phyloP scores from a whole-genome alignment of 2,113 vertebrate species.

The Natator depressus region DNA sequence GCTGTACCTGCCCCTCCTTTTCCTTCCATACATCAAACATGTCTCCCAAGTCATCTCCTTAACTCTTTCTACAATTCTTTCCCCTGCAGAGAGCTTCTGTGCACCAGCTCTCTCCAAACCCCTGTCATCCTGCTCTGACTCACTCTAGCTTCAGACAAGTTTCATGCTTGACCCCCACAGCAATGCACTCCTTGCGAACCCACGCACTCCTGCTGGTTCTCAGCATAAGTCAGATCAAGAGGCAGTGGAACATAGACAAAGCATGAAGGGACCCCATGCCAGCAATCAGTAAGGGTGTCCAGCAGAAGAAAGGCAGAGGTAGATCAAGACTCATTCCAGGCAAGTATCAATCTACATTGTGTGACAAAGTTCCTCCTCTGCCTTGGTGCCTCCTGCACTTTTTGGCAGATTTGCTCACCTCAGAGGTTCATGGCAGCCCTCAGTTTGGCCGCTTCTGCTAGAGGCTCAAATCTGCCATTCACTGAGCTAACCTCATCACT shows the following conservation, averaged over 20 bases:
- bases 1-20: neutral
- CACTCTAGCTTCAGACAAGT: neutral
- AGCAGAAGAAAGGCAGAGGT: neutral
- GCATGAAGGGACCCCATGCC: neutral
- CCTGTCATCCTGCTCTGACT: neutral
- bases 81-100: neutral
- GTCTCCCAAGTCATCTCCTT: neutral
- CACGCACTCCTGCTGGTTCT: neutral
- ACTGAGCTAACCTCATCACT: too few relatives aligned
- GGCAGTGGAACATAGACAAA: neutral
- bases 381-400: too few relatives aligned
- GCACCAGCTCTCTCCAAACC: neutral
- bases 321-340: neutral
- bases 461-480: too few relatives aligned
- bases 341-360: neutral
- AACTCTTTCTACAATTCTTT: neutral
- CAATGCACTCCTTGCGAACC: neutral
- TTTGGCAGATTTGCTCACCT: too few relatives aligned
- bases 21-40: neutral
- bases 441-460: too few relatives aligned
- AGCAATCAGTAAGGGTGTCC: neutral
- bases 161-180: neutral
- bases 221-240: neutral
- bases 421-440: too few relatives aligned
- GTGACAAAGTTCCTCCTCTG: too few relatives aligned